phyloP scores from a whole-genome alignment of 1,140 invertebrate genomes.

The Whitmania pigra region DNA sequence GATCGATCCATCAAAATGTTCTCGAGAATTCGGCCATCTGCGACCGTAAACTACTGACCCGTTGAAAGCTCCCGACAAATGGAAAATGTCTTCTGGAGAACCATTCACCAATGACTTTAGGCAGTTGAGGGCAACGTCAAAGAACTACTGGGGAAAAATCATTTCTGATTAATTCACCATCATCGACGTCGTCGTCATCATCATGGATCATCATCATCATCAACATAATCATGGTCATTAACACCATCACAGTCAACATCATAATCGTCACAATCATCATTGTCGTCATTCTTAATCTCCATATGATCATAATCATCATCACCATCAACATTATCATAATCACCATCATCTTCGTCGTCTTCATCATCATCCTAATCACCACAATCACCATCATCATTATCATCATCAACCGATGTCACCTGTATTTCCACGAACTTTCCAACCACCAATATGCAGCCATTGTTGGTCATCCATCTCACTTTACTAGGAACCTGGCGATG shows the following conservation, averaged over 20 bases:
- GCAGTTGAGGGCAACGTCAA: background rate
- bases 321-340: too few relatives aligned
- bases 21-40: background rate
- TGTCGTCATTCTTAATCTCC: background rate
- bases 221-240: too few relatives aligned
- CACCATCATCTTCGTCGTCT: too few relatives aligned
- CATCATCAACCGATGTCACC: background rate
- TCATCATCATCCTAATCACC: too few relatives aligned
- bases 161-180: background rate
- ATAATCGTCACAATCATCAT: background rate
- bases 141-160: background rate
- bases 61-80: background rate
- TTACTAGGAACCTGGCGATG: background rate
- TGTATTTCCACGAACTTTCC: background rate
- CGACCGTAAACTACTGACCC: background rate
- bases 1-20: too few relatives aligned
- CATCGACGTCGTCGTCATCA: background rate
- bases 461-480: background rate
- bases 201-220: too few relatives aligned
- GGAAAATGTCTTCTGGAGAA: background rate
- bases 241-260: conserved; percentile 6
- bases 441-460: background rate
- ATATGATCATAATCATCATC: too few relatives aligned
- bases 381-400: too few relatives aligned
- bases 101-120: background rate